phyloP scores from a whole-genome alignment of 2,888 invertebrate species.

The Cancer borealis region DNA sequence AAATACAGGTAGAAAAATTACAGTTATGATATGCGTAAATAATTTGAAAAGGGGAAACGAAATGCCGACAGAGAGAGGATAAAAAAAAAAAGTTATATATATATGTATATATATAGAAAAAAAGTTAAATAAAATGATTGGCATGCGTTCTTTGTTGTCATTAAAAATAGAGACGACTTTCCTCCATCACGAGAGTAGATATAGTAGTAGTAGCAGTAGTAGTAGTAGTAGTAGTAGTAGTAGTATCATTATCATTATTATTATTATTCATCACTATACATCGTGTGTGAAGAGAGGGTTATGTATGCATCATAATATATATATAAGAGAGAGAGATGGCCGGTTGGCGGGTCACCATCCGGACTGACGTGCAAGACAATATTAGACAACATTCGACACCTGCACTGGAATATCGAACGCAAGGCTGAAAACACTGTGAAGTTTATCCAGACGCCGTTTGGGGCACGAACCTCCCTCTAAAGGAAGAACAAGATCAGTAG shows the following conservation, averaged over 20 bases:
- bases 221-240: not conserved
- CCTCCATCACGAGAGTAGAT: slow-evolving; percentile 10
- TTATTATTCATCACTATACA: slow-evolving; percentile 31
- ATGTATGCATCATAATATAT: slow-evolving; percentile 42
- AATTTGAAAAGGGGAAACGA: slow-evolving; percentile 58
- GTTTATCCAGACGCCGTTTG: not conserved
- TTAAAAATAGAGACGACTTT: slow-evolving; percentile 35
- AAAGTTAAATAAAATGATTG: not conserved
- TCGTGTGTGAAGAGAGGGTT: slow-evolving; percentile 39
- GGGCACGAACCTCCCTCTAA: not conserved
- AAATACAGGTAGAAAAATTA: slow-evolving; percentile 68
- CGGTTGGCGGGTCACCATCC: not conserved
- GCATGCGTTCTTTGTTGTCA: not conserved
- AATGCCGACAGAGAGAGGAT: slow-evolving; percentile 39
- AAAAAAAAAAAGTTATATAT: slow-evolving; percentile 22
- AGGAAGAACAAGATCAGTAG: not conserved
- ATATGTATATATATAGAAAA: slow-evolving; percentile 28
- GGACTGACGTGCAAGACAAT: not conserved
- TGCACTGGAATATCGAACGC: not conserved
- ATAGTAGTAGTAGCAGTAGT: no score
- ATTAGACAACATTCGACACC: not conserved
- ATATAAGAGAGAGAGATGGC: slow-evolving; percentile 48
- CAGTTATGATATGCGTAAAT: slow-evolving; percentile 74
- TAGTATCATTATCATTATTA: not conserved
- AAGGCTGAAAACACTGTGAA: slow-evolving; percentile 3